Conservation (phyloP, 2,113 vertebrate species). For the Pyxicephalus adspersus region DNA sequence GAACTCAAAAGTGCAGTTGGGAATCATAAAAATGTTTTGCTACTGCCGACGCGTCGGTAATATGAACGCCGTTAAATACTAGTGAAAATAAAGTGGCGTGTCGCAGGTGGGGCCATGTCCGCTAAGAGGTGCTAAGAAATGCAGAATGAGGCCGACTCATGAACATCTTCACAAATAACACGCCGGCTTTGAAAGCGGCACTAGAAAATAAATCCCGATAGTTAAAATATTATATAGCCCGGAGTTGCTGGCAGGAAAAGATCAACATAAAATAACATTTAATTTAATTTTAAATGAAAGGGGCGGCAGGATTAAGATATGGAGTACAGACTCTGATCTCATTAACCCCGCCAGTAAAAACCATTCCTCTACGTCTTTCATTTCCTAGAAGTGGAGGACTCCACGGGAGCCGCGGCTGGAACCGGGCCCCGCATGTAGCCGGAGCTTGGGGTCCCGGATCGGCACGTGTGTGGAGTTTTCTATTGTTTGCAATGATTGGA, state of each 20-base stretch:
- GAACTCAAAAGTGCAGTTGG: constrained; percentile 70
- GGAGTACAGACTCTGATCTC: constrained; percentile 40
- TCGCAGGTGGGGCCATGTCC: not conserved
- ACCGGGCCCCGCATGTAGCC: too few relatives aligned
- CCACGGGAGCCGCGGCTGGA: too few relatives aligned
- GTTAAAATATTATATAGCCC: not conserved
- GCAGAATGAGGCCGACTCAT: not conserved
- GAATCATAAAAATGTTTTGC: constrained; percentile 39
- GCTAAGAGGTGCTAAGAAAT: not conserved
- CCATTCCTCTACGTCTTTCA: not conserved
- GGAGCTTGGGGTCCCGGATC: too few relatives aligned
- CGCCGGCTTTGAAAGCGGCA: not conserved
- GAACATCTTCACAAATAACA: not conserved
- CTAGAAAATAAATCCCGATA: constrained; percentile 28
- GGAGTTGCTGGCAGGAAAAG: constrained; percentile 16
- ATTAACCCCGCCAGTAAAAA: constrained; percentile 47
- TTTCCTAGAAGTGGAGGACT: constrained; percentile 27
- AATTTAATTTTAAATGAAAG: constrained; percentile 50
- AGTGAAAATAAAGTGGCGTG: not conserved
- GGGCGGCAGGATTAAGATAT: constrained; percentile 38
- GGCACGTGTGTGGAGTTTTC: too few relatives aligned
- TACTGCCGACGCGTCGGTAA: not conserved
- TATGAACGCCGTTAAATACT: not conserved
- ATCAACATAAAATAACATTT: constrained; percentile 29
- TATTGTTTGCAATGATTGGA: too few relatives aligned